phyloP scores from a whole-genome alignment of 2,113 vertebrate genomes.

The Entosphenus tridentatus region DNA sequence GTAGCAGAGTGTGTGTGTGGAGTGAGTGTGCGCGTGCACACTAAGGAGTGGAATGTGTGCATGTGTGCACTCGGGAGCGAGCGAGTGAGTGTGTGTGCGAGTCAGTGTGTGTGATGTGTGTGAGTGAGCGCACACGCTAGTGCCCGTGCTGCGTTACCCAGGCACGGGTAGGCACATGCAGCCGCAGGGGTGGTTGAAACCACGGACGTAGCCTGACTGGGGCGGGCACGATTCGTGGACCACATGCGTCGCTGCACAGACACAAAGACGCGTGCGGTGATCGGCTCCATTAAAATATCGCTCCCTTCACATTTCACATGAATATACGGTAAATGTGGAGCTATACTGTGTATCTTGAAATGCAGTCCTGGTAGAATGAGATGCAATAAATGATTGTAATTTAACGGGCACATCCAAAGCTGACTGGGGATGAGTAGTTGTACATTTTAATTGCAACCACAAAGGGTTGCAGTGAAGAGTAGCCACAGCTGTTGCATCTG shows the following conservation, averaged over 20 bases:
- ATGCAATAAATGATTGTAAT: too few species aligned
- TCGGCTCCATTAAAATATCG: neutral
- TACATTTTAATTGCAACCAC: too few species aligned
- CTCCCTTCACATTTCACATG: neutral
- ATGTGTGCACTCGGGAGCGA: too few species aligned
- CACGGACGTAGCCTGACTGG: constrained; percentile 43
- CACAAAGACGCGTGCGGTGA: constrained; percentile 8
- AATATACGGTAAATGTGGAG: neutral
- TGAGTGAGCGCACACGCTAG: neutral
- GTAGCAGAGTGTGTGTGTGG: too few species aligned
- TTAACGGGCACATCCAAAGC: too few species aligned
- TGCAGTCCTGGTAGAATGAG: too few species aligned
- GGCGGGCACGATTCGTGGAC: constrained; percentile 39
- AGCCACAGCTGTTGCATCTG: too few species aligned
- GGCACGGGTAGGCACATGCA: constrained; percentile 55
- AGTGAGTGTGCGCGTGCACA: too few species aligned
- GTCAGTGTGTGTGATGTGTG: neutral
- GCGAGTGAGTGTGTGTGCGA: neutral
- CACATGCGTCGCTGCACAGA: constrained; percentile 41
- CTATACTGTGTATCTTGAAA: too few species aligned
- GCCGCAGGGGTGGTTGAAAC: constrained; percentile 69
- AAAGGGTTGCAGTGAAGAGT: too few species aligned
- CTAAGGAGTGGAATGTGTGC: too few species aligned
- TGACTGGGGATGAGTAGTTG: too few species aligned
- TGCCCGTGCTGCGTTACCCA: constrained; percentile 29